These are phyloP conservation scores for Rhabdophis nuchalis DNA, from an alignment of 2,797 vertebrate species.

Conservation along the genomic window DNA sequence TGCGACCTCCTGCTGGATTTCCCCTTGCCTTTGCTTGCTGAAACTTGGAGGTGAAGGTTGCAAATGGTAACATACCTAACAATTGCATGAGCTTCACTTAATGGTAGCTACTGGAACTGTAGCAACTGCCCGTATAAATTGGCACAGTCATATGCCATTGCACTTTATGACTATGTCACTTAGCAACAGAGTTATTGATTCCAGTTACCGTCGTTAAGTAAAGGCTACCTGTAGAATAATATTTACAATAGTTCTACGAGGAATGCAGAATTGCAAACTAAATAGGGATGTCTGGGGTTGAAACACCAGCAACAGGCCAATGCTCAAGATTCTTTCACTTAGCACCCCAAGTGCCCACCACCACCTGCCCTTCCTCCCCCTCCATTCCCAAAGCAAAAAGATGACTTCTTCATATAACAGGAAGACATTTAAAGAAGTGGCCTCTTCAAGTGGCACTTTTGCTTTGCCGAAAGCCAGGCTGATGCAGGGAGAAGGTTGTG, in stretches of 20 bases:
- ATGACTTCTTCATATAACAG: neutral
- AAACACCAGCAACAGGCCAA: neutral
- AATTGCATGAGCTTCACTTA: neutral
- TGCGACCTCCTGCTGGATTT: neutral
- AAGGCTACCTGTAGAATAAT: neutral
- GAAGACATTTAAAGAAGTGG: conserved; percentile 22
- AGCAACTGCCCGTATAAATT: neutral
- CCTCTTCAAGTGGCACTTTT: conserved; percentile 39
- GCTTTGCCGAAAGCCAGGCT: conserved; percentile 73
- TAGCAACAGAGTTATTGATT: neutral
- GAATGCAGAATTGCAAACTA: neutral
- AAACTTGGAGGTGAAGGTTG: too few relatives aligned
- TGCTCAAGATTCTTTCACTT: neutral
- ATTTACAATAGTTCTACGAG: neutral
- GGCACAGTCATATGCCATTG: neutral
- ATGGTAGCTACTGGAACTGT: neutral
- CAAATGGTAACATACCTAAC: neutral
- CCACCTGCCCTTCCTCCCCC: neutral
- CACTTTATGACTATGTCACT: neutral
- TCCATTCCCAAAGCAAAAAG: neutral
- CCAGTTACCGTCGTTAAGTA: neutral
- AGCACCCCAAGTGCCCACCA: neutral
- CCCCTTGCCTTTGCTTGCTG: too few relatives aligned
- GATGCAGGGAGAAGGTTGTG: conserved; percentile 80
- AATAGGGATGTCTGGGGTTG: neutral